A percentile compares a stretch with the other conserved stretches of the same genome.
Conservation (phyloP, 2,888 invertebrate genomes). For the Flexamia atlantica region DNA sequence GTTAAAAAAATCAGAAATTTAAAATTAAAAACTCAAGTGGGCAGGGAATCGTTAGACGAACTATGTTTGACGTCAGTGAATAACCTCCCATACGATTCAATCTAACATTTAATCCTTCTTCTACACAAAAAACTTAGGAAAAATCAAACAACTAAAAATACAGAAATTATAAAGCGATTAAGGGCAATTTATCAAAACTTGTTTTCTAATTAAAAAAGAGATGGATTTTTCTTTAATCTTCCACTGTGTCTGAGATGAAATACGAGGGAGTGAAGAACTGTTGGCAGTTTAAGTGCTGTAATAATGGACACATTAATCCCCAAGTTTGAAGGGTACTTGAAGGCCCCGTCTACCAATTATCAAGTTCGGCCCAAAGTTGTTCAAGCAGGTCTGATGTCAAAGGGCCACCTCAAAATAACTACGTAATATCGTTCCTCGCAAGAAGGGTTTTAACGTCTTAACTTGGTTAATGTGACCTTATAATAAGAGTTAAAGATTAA, state of each 20-base stretch:
- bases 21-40: no score
- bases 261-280: not conserved
- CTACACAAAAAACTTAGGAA: no score
- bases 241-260: not conserved
- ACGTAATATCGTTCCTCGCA: no score
- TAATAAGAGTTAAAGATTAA: no score
- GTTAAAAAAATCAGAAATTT: no score
- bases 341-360: conserved; percentile 8
- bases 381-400: not conserved
- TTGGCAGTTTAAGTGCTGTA: conserved; percentile 9
- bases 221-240: not conserved
- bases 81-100: no score
- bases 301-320: not conserved
- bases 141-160: not conserved
- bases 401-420: not conserved
- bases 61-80: no score
- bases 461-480: no score
- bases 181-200: not conserved
- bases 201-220: not conserved
- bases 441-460: no score
- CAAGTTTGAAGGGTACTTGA: conserved; percentile 25
- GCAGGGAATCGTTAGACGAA: no score
- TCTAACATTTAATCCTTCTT: no score
- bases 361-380: not conserved
- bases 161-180: not conserved